Conservation (phyloP, 2,113 vertebrate genomes). For the Trochalopteron elliotii region DNA sequence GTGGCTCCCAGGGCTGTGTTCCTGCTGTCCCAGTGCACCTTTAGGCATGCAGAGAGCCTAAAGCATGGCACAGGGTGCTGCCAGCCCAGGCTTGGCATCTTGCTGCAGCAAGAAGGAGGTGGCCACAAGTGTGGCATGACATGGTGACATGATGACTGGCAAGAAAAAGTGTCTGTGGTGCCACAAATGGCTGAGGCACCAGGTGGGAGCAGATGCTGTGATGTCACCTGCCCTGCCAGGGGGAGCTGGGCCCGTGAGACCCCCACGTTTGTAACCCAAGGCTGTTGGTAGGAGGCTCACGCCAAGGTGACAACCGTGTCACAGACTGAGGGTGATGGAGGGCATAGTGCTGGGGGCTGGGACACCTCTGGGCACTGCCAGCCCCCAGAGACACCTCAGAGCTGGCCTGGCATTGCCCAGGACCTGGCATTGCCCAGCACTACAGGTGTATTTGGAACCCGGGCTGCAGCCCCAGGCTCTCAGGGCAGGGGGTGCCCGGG, state of each 20-base stretch:
- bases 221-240: background rate
- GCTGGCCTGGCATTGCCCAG: rapidly evolving
- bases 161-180: background rate
- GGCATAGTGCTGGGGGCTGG: background rate
- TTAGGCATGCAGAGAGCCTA: background rate
- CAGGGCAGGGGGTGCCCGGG: background rate
- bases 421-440: no score
- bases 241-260: background rate
- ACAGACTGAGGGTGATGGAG: background rate
- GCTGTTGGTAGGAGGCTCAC: background rate
- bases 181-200: background rate
- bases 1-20: background rate
- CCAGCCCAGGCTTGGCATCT: background rate
- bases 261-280: background rate
- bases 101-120: background rate
- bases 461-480: no score
- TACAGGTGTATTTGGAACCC: background rate
- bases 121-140: background rate
- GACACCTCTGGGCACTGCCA: background rate
- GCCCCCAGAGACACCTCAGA: background rate
- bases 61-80: background rate
- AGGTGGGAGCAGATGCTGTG: background rate
- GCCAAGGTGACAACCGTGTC: rapidly evolving
- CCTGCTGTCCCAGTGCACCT: background rate
- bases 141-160: background rate